A percentile compares a stretch with the other conserved stretches of the same genome.
Conservation (phyloP, 1,140 invertebrate species). For the Drosophila paulistorum region DNA sequence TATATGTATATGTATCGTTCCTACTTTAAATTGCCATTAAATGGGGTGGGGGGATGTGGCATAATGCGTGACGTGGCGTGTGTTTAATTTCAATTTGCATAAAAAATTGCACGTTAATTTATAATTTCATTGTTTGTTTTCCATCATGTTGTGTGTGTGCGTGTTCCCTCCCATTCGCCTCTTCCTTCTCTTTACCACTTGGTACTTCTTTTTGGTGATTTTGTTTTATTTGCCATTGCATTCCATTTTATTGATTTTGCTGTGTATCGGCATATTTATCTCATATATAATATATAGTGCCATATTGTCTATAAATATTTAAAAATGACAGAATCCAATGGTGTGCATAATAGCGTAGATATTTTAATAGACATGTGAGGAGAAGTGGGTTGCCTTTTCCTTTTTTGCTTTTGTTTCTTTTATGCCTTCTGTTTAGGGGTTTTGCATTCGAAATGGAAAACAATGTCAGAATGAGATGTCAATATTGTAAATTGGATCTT, state of each 20-base stretch:
- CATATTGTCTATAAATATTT: slow-evolving; percentile 59
- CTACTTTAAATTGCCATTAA: slow-evolving; percentile 37
- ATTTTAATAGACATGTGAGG: slow-evolving; percentile 46
- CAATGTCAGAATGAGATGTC: slow-evolving; percentile 15
- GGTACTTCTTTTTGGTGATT: background rate
- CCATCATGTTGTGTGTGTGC: slow-evolving; percentile 20
- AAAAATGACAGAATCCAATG: slow-evolving; percentile 55
- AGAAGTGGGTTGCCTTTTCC: background rate
- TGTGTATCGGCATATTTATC: slow-evolving; percentile 12
- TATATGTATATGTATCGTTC: background rate
- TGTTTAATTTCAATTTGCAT: slow-evolving; percentile 74
- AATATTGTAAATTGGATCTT: slow-evolving; percentile 9
- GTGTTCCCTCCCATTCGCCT: background rate
- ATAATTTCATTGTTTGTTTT: slow-evolving; percentile 56
- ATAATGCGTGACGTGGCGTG: slow-evolving; percentile 63
- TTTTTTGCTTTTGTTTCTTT: slow-evolving; percentile 10
- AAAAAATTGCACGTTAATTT: slow-evolving; percentile 66
- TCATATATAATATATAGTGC: slow-evolving; percentile 13
- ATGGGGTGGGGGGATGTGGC: slow-evolving; percentile 3
- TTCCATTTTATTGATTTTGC: slow-evolving; percentile 46
- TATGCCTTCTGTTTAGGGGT: background rate
- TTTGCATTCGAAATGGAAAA: slow-evolving; percentile 4
- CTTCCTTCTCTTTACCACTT: background rate
- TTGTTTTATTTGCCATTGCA: slow-evolving; percentile 4
- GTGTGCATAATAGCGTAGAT: slow-evolving; percentile 46